Evolutionary conservation across 2,113 vertebrate species (phyloP).

Genomic region (Brachirus orientalis): DNA sequence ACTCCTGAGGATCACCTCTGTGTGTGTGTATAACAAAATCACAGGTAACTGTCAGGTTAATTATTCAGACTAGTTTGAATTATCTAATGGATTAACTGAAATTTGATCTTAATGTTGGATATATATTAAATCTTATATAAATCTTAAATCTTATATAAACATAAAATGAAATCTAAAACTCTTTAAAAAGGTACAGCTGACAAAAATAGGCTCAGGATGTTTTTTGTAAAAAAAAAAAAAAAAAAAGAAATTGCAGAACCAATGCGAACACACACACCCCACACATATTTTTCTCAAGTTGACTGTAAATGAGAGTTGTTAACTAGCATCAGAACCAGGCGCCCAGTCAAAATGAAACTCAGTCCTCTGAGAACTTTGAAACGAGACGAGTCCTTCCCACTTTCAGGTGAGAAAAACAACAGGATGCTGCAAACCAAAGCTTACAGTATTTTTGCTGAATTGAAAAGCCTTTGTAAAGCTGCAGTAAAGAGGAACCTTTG

Average conservation of each 20-base stretch:
- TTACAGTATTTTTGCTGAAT: slow-evolving; percentile 17
- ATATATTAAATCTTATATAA: no score
- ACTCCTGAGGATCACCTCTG: slow-evolving; percentile 3
- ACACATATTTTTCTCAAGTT: slow-evolving; percentile 33
- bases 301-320: slow-evolving; percentile 46
- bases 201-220: no score
- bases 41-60: no score
- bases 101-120: no score
- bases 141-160: no score
- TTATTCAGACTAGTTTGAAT: no score
- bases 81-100: no score
- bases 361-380: slow-evolving; percentile 51
- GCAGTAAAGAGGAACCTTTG: not conserved
- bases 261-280: not conserved
- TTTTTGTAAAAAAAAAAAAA: no score
- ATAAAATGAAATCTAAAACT: no score
- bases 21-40: not conserved
- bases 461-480: slow-evolving; percentile 5
- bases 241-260: no score
- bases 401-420: slow-evolving; percentile 66
- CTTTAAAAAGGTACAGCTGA: no score
- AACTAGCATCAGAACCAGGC: slow-evolving; percentile 27
- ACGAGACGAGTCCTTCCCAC: slow-evolving; percentile 39
- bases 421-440: slow-evolving; percentile 52
- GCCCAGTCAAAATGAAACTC: slow-evolving; percentile 66